Conservation (phyloP, 2,797 vertebrate species). For the Gobio occitaniae region DNA sequence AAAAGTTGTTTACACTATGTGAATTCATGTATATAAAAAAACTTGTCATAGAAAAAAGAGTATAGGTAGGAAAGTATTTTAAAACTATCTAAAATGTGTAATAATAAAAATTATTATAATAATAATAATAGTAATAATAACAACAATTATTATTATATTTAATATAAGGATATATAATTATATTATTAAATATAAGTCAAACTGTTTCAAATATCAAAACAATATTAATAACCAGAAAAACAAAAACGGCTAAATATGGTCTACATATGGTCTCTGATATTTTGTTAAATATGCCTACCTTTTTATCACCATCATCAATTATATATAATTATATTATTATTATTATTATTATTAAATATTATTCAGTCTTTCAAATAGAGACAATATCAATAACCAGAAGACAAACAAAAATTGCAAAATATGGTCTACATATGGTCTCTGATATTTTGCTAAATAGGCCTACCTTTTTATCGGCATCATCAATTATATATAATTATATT, state of each 20-base stretch:
- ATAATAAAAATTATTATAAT: too few species aligned
- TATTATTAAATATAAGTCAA: not conserved
- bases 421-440: too few species aligned
- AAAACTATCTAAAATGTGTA: not conserved
- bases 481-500: too few species aligned
- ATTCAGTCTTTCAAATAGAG: too few species aligned
- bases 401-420: too few species aligned
- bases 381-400: too few species aligned
- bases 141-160: not conserved
- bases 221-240: not conserved
- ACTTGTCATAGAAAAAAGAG: not conserved
- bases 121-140: not conserved
- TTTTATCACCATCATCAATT: conserved; percentile 82
- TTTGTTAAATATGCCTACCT: conserved; percentile 75
- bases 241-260: not conserved
- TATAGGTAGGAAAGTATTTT: not conserved
- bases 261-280: not conserved
- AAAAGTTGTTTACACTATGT: not conserved
- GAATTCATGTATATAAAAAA: not conserved
- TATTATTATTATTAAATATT: too few species aligned
- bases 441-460: too few species aligned
- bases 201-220: too few species aligned
- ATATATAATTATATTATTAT: too few species aligned
- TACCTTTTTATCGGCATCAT: too few species aligned
- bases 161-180: not conserved